Percentiles rank a stretch among this genome's conserved stretches.
phyloP scores from a whole-genome alignment of 2,113 vertebrate genomes.

The Hydropotes inermis region DNA sequence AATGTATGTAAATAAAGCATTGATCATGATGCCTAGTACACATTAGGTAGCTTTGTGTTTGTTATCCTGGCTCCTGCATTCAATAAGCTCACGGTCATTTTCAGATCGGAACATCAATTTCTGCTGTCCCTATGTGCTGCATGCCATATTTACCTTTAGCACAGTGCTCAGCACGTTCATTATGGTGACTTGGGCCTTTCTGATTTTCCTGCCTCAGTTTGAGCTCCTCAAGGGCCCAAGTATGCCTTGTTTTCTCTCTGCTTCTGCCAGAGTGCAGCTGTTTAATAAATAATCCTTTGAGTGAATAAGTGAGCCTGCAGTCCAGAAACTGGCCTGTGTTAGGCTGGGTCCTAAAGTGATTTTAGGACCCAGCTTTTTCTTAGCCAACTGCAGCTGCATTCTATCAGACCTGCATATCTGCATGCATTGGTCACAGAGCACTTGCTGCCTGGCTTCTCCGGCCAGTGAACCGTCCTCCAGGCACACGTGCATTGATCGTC shows the following conservation, averaged over 20 bases:
- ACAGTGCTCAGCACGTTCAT: too few species aligned
- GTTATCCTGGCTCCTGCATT: not conserved
- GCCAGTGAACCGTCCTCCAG: not conserved
- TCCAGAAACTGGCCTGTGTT: not conserved
- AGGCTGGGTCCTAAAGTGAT: not conserved
- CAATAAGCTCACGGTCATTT: not conserved
- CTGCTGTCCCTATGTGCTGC: not conserved
- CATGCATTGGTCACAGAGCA: not conserved
- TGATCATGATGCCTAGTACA: too few species aligned
- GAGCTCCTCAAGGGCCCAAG: not conserved
- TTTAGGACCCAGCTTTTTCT: not conserved
- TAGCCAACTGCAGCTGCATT: not conserved
- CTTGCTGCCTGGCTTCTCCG: not conserved
- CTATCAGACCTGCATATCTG: not conserved
- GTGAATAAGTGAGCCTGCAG: not conserved
- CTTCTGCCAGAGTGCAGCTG: not conserved
- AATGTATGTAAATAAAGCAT: not conserved
- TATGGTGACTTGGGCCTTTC: not conserved
- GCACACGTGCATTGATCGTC: rapidly evolving
- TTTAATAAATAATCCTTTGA: not conserved
- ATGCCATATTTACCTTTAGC: not conserved
- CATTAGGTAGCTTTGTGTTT: not conserved
- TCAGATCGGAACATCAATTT: not conserved
- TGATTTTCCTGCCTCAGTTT: not conserved
- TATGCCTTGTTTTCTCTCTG: not conserved